phyloP scores from a whole-genome alignment of 2,888 invertebrate genomes.

The Emmelina monodactyla region DNA sequence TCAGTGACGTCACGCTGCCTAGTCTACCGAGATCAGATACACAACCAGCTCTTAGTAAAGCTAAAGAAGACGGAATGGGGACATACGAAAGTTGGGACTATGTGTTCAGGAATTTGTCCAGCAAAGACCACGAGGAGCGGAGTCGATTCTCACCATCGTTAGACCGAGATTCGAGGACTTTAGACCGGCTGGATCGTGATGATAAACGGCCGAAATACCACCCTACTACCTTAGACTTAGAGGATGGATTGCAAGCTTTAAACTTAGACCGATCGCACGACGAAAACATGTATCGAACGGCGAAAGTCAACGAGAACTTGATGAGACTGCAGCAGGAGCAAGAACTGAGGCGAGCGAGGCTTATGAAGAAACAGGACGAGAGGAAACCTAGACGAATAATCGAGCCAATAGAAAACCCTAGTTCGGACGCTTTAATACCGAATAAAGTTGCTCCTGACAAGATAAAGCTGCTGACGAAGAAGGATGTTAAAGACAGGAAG shows the following conservation, averaged over 20 bases:
- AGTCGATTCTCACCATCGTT: slow-evolving; percentile 68
- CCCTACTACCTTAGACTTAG: slow-evolving; percentile 60
- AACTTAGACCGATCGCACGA: slow-evolving; percentile 53
- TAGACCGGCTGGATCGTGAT: slow-evolving; percentile 49
- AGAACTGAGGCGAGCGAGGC: slow-evolving; percentile 40
- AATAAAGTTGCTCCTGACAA: slow-evolving; percentile 48
- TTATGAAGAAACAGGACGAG: slow-evolving; percentile 34
- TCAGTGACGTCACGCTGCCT: slow-evolving; percentile 47
- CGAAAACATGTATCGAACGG: slow-evolving; percentile 47
- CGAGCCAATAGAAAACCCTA: slow-evolving; percentile 46
- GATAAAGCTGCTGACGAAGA: slow-evolving; percentile 44
- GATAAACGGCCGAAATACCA: slow-evolving; percentile 54
- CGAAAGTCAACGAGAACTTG: slow-evolving; percentile 60
- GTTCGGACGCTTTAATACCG: slow-evolving; percentile 39
- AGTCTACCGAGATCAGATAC: slow-evolving; percentile 56
- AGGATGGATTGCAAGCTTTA: slow-evolving; percentile 63
- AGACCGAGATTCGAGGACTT: slow-evolving; percentile 50
- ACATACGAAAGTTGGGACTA: slow-evolving; percentile 82
- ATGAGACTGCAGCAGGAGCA: slow-evolving; percentile 51
- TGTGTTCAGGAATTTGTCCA: slow-evolving; percentile 79
- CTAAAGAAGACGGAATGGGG: slow-evolving; percentile 71
- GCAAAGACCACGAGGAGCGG: slow-evolving; percentile 75
- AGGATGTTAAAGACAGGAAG: slow-evolving; percentile 46
- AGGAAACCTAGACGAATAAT: slow-evolving; percentile 33
- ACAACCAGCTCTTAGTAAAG: slow-evolving; percentile 55